Evolutionary conservation across 2,888 invertebrate species (phyloP).

Genomic region (Lithophane ornitopus): DNA sequence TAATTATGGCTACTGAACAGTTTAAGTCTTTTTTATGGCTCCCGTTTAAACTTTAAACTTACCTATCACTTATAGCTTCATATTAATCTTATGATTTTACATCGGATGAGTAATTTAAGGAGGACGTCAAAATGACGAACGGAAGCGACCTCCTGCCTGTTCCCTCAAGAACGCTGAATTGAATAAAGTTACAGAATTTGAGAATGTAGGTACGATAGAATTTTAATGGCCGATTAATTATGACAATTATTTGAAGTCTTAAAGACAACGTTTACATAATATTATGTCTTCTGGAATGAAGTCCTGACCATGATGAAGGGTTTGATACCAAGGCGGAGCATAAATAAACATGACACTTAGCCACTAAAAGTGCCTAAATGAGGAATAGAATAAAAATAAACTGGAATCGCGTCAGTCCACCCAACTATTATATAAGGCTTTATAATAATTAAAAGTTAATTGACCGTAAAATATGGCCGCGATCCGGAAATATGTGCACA

Average conservation of each 20-base stretch:
- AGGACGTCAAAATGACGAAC: not conserved
- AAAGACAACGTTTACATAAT: not conserved
- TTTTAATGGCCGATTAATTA: not conserved
- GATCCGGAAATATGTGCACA: slow-evolving; percentile 53
- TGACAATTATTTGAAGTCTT: not conserved
- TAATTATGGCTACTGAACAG: not conserved
- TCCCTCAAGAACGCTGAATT: not conserved
- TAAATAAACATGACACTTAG: too few species aligned
- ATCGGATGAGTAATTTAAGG: not conserved
- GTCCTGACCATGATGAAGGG: not conserved
- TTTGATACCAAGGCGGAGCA: not conserved
- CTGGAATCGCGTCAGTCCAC: slow-evolving; percentile 5
- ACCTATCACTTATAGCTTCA: not conserved
- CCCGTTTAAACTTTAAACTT: not conserved
- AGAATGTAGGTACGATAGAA: not conserved
- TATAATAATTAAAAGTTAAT: slow-evolving; percentile 66
- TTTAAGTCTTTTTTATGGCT: not conserved
- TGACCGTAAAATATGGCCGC: slow-evolving; percentile 59
- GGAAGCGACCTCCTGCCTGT: not conserved
- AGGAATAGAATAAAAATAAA: not conserved
- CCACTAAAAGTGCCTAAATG: not conserved
- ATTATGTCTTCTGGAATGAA: not conserved
- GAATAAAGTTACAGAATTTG: not conserved
- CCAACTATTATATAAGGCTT: slow-evolving; percentile 29
- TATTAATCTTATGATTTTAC: not conserved